Percentiles rank a stretch among this genome's conserved stretches.
These are phyloP conservation scores for Ptychoptera albimana DNA, from an alignment of 2,888 invertebrate species.

Conservation along the genomic window DNA sequence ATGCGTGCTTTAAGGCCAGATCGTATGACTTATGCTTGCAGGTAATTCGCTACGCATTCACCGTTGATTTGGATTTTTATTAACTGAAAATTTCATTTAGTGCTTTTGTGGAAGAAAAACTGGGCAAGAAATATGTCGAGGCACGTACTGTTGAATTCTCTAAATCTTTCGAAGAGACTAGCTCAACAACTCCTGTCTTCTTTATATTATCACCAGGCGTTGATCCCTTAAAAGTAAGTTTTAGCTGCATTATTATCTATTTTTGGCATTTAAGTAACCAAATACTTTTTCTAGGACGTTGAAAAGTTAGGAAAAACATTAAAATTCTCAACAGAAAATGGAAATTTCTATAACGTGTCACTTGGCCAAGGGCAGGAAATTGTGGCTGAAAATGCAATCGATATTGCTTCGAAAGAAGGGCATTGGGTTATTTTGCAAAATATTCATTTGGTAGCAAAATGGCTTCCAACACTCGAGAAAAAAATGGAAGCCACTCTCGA, in stretches of 20 bases:
- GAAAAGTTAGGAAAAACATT: slow-evolving; percentile 69
- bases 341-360: slow-evolving; percentile 85
- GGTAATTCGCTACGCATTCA: neutral
- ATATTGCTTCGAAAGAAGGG: slow-evolving; percentile 53
- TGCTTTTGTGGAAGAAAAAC: slow-evolving; percentile 72
- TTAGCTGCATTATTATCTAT: slow-evolving; percentile 23
- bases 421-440: slow-evolving; percentile 93
- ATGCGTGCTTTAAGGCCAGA: slow-evolving; percentile 84
- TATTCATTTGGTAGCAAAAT: slow-evolving; percentile 77
- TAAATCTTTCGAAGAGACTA: slow-evolving; percentile 74
- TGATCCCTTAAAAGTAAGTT: slow-evolving; percentile 58
- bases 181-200: slow-evolving; percentile 72
- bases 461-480: slow-evolving; percentile 80
- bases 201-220: slow-evolving; percentile 91
- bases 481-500: slow-evolving; percentile 71
- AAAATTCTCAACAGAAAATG: slow-evolving; percentile 61
- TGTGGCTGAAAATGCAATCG: slow-evolving; percentile 79
- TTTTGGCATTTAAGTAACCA: no score
- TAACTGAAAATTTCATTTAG: slow-evolving; percentile 17
- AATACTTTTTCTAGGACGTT: slow-evolving; percentile 40
- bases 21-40: slow-evolving; percentile 77
- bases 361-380: slow-evolving; percentile 89
- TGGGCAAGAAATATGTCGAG: slow-evolving; percentile 69
- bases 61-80: neutral
- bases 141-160: slow-evolving; percentile 64